phyloP scores from a whole-genome alignment of 2,113 vertebrate species.

The Ivindomyrus marchei region DNA sequence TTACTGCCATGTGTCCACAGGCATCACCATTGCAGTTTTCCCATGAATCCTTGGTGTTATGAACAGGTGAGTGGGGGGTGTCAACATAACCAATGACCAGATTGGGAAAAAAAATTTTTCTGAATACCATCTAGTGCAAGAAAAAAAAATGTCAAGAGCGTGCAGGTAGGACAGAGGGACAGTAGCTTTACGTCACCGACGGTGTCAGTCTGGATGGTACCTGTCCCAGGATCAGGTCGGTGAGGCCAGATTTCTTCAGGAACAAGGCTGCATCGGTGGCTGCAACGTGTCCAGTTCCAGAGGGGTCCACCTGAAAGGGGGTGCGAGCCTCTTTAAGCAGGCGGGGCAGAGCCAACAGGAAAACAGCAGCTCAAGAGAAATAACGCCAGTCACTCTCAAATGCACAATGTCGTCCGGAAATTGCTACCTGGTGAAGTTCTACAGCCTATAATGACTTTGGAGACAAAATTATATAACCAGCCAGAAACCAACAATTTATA shows the following conservation, averaged over 20 bases:
- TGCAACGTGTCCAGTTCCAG: conserved; percentile 77
- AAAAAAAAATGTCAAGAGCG: neutral
- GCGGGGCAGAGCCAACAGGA: neutral
- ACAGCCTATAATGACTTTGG: neutral
- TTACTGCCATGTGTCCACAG: neutral
- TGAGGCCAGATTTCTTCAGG: conserved; percentile 87
- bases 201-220: conserved; percentile 47
- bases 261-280: conserved; percentile 90
- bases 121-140: neutral
- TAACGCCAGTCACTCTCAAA: neutral
- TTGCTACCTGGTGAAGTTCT: neutral
- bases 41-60: neutral
- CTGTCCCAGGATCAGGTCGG: conserved; percentile 91
- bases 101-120: neutral
- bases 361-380: neutral
- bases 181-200: neutral
- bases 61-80: neutral
- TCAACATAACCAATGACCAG: neutral
- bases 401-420: neutral
- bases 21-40: neutral
- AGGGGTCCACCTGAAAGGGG: conserved; percentile 76
- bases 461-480: neutral
- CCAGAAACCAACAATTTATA: neutral
- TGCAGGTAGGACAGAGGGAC: neutral
- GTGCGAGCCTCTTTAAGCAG: neutral